Percentiles rank a stretch among this genome's conserved stretches.
phyloP scores from a whole-genome alignment of 2,888 invertebrate genomes.

The Polietes domitor region DNA sequence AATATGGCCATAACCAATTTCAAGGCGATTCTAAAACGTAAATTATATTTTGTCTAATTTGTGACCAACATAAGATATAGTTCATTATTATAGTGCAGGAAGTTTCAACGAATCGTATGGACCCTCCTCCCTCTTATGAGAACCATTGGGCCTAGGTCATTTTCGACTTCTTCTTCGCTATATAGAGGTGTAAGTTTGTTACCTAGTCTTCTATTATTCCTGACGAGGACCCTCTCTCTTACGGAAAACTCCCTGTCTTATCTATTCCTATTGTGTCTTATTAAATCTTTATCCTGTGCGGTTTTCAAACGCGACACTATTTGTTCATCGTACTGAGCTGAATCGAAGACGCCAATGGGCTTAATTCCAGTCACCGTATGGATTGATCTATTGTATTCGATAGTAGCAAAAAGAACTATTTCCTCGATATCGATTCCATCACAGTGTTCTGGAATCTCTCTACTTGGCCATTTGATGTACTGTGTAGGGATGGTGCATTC shows the following conservation, averaged over 20 bases:
- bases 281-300: background rate
- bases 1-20: slow-evolving; percentile 2
- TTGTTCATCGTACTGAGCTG: background rate
- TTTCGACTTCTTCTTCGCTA: no score
- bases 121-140: background rate
- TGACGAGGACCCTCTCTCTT: background rate
- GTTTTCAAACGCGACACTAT: background rate
- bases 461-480: slow-evolving; percentile 55
- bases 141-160: background rate
- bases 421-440: slow-evolving; percentile 36
- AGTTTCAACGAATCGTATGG: background rate
- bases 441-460: slow-evolving; percentile 60
- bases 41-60: slow-evolving; percentile 1
- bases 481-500: slow-evolving; percentile 41
- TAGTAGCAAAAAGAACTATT: background rate
- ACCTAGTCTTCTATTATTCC: background rate
- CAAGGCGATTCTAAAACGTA: background rate
- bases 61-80: background rate
- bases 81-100: background rate
- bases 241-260: background rate
- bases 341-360: background rate
- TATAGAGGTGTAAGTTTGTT: no score
- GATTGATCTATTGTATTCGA: background rate
- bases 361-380: background rate
- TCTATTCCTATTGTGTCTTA: background rate